These are phyloP conservation scores for Oegoconia quadripuncta DNA, from an alignment of 2,888 invertebrate genomes.

Conservation along the genomic window DNA sequence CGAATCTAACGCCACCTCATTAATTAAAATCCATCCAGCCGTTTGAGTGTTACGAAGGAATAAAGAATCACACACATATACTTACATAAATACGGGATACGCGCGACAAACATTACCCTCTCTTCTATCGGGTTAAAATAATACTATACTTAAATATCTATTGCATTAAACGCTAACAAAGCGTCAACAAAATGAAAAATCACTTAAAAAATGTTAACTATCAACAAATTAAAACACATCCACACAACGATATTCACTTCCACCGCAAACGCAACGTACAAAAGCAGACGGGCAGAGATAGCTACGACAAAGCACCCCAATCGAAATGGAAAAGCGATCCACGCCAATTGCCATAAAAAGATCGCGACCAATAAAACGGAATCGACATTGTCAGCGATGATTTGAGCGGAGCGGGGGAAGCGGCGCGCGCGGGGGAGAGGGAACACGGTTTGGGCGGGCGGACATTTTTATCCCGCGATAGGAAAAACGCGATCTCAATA, in stretches of 20 bases:
- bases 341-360: conserved; percentile 71
- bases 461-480: conserved; percentile 58
- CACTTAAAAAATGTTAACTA: too few relatives aligned
- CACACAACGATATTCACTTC: conserved; percentile 39
- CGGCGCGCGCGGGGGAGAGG: conserved; percentile 26
- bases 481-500: conserved; percentile 48
- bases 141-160: too few relatives aligned
- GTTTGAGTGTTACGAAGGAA: too few relatives aligned
- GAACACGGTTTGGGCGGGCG: conserved; percentile 75
- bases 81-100: too few relatives aligned
- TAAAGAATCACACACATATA: too few relatives aligned
- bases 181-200: too few relatives aligned
- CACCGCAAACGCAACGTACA: conserved; percentile 26
- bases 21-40: too few relatives aligned
- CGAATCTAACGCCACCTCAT: too few relatives aligned
- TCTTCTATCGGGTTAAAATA: too few relatives aligned
- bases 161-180: too few relatives aligned
- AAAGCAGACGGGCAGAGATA: conserved; percentile 30
- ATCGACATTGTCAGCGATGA: conserved; percentile 70
- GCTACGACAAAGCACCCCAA: conserved; percentile 55
- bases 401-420: conserved; percentile 31
- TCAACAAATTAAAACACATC: too few relatives aligned
- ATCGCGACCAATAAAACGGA: conserved; percentile 70
- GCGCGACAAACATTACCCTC: too few relatives aligned
- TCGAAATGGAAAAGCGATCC: conserved; percentile 68